phyloP scores from a whole-genome alignment of 2,888 invertebrate species.

The Mythimna ferrago region DNA sequence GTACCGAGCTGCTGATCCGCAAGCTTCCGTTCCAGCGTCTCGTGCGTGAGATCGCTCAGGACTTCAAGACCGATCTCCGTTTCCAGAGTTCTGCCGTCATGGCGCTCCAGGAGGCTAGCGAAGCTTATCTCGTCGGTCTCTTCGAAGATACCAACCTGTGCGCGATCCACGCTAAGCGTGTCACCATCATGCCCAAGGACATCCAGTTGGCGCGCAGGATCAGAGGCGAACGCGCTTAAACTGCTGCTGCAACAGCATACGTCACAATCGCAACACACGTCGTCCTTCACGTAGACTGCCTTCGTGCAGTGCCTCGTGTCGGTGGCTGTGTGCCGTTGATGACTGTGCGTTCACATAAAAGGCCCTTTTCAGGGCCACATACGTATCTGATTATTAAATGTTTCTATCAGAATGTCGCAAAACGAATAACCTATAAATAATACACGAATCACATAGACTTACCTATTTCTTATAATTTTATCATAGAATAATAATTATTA shows the following conservation, averaged over 20 bases:
- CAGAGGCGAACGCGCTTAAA: conserved; percentile 98
- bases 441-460: too few relatives aligned
- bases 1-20: conserved; percentile 91
- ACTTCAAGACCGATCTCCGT: conserved; percentile 95
- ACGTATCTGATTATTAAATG: conserved; percentile 43
- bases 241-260: conserved; percentile 5
- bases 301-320: too few relatives aligned
- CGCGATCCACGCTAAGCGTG: conserved; percentile 85
- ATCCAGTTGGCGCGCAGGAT: conserved; percentile 98
- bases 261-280: background rate
- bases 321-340: background rate
- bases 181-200: conserved; percentile 99
- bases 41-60: conserved; percentile 97
- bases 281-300: too few relatives aligned
- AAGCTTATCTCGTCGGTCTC: conserved; percentile 97
- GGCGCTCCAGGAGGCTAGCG: conserved; percentile 95
- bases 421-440: too few relatives aligned
- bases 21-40: too few relatives aligned
- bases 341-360: conserved; percentile 4
- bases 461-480: too few relatives aligned
- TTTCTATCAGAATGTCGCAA: conserved; percentile 6
- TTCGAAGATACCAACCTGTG: conserved; percentile 99
- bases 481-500: too few relatives aligned
- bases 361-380: conserved; percentile 18
- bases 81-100: conserved; percentile 93